Evolutionary conservation across 2,888 invertebrate genomes (phyloP).

Genomic region (Electrophaes corylata): DNA sequence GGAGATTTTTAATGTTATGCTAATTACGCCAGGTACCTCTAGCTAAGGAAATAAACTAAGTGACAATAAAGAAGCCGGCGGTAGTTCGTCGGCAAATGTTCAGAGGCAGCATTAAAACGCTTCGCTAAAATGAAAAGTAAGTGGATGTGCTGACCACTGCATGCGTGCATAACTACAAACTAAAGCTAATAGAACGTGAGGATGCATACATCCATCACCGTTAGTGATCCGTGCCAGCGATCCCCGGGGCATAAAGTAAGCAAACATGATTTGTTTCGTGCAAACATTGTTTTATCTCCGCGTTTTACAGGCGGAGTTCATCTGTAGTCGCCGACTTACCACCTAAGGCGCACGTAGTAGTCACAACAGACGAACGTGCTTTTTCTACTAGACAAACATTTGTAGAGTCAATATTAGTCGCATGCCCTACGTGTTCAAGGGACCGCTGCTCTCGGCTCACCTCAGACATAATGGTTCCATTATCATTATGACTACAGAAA

Average conservation of each 20-base stretch:
- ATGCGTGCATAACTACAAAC: constrained; percentile 52
- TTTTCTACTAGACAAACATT: constrained; percentile 72
- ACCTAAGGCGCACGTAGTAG: constrained; percentile 63
- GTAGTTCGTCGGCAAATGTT: constrained; percentile 8
- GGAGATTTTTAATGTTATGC: constrained; percentile 31
- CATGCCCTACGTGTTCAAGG: constrained; percentile 66
- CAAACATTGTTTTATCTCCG: constrained; percentile 73
- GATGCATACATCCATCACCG: constrained; percentile 60
- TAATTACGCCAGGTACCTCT: constrained; percentile 5
- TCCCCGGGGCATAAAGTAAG: constrained; percentile 68
- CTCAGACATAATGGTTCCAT: constrained; percentile 32
- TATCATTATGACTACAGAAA: constrained; percentile 11
- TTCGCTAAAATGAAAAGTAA: constrained; percentile 29
- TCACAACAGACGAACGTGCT: constrained; percentile 68
- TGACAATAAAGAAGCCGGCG: constrained; percentile 10
- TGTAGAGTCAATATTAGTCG: constrained; percentile 76
- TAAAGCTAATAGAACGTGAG: constrained; percentile 76
- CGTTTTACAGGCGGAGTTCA: constrained; percentile 60
- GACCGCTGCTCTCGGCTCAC: constrained; percentile 34
- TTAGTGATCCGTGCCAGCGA: constrained; percentile 64
- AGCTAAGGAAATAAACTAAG: background rate
- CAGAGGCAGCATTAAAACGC: constrained; percentile 8
- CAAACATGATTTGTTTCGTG: constrained; percentile 75
- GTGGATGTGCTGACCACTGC: constrained; percentile 41
- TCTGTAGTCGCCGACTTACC: constrained; percentile 60